phyloP scores from a whole-genome alignment of 2,113 vertebrate genomes.

The Perognathus longimembris region DNA sequence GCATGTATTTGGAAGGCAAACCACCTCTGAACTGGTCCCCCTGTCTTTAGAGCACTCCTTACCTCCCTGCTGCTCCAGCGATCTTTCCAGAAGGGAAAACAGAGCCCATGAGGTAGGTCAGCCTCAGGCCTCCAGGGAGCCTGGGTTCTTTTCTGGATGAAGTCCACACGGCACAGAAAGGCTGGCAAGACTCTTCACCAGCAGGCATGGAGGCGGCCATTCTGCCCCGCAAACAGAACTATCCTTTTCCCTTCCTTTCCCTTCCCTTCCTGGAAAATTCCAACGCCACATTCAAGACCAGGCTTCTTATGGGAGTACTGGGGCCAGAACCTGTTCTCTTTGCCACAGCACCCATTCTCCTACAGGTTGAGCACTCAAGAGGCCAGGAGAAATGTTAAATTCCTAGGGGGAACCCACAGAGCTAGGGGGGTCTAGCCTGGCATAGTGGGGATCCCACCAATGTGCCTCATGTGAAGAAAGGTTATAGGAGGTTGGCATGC shows the following conservation, averaged over 20 bases:
- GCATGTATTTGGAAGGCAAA: not conserved
- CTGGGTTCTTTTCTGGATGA: not conserved
- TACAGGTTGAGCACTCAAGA: not conserved
- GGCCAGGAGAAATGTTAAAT: not conserved
- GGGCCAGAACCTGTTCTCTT: not conserved
- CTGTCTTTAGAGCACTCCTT: not conserved
- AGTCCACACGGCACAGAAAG: not conserved
- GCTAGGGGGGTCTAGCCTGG: not conserved
- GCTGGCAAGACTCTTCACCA: not conserved
- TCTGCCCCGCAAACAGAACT: not conserved
- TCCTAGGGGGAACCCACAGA: not conserved
- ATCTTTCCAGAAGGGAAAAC: not conserved
- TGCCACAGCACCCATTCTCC: not conserved
- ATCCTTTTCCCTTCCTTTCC: not conserved
- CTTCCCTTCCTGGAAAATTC: not conserved
- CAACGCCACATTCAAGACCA: not conserved
- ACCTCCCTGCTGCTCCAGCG: not conserved
- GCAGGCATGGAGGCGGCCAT: not conserved
- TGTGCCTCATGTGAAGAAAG: not conserved
- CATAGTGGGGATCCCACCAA: not conserved
- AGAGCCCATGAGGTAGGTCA: not conserved
- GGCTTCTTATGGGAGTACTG: not conserved
- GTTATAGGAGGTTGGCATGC: not conserved
- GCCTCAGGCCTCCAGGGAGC: not conserved
- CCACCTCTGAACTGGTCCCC: not conserved